Conservation (phyloP, 2,113 vertebrate genomes). For the Callospermophilus lateralis region DNA sequence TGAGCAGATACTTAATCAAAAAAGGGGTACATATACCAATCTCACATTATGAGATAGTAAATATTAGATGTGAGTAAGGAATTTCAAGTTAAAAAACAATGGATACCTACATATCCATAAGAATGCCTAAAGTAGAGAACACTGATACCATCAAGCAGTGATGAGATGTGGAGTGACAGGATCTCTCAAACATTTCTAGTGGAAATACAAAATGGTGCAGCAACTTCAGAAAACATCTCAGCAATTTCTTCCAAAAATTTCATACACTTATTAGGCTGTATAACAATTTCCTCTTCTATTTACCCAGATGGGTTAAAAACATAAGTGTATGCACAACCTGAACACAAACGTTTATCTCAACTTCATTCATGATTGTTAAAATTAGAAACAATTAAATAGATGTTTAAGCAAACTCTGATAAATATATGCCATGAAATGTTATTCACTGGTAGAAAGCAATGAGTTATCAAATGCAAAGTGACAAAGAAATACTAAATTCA, state of each 20-base stretch:
- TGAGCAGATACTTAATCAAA: neutral
- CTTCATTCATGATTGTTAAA: neutral
- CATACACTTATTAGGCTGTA: neutral
- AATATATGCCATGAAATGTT: neutral
- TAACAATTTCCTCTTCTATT: neutral
- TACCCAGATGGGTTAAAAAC: neutral
- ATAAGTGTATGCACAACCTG: neutral
- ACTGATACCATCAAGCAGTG: neutral
- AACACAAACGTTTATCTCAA: neutral
- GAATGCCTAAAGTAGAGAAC: neutral
- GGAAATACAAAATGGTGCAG: neutral
- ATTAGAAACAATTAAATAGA: neutral
- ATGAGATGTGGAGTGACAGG: neutral
- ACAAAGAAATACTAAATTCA: neutral
- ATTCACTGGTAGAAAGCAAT: neutral
- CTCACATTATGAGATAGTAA: neutral
- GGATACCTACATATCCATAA: neutral
- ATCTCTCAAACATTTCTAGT: neutral
- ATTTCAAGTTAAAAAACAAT: neutral
- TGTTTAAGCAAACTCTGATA: neutral
- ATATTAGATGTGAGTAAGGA: neutral
- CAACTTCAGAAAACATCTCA: neutral
- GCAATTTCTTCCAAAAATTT: neutral
- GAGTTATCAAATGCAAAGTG: neutral
- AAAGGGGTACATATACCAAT: neutral